phyloP scores from a whole-genome alignment of 1,140 invertebrate genomes.

The Palaemon carinicauda region DNA sequence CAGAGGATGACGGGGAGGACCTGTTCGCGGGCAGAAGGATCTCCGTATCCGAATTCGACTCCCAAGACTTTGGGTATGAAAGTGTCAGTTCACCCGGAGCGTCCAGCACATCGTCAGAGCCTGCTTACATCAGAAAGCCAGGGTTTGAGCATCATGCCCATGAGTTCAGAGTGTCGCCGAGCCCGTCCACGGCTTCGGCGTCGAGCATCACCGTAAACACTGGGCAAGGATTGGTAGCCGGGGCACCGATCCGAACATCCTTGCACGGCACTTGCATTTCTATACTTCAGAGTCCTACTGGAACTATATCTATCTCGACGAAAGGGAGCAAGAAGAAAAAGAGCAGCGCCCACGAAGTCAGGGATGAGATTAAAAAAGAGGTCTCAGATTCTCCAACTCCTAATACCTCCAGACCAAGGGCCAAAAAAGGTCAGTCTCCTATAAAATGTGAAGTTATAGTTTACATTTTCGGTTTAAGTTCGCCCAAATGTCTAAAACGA shows the following conservation, averaged over 20 bases:
- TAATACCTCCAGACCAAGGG: not conserved
- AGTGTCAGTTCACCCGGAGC: constrained; percentile 55
- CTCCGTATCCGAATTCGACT: constrained; percentile 49
- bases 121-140: constrained; percentile 65
- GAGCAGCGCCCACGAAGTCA: constrained; percentile 11
- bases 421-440: constrained; percentile 37
- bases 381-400: not conserved
- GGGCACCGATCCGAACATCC: constrained; percentile 12
- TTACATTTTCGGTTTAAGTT: too few relatives aligned
- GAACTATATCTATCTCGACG: constrained; percentile 6
- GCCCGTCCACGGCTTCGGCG: not conserved
- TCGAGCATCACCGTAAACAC: not conserved
- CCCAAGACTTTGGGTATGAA: constrained; percentile 52
- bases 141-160: constrained; percentile 66
- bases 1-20: constrained; percentile 41
- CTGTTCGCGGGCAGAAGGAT: constrained; percentile 36
- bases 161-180: constrained; percentile 36
- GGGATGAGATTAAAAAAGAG: not conserved
- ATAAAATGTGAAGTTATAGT: too few relatives aligned
- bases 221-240: not conserved
- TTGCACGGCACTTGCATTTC: not conserved
- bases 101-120: constrained; percentile 66
- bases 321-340: constrained; percentile 51
- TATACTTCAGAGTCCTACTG: constrained; percentile 33
- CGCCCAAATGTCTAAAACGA: too few relatives aligned